Percentiles rank a stretch among this genome's conserved stretches.
Evolutionary conservation across 1,140 invertebrate genomes (phyloP).

Genomic region (Heliothis subflexa): DNA sequence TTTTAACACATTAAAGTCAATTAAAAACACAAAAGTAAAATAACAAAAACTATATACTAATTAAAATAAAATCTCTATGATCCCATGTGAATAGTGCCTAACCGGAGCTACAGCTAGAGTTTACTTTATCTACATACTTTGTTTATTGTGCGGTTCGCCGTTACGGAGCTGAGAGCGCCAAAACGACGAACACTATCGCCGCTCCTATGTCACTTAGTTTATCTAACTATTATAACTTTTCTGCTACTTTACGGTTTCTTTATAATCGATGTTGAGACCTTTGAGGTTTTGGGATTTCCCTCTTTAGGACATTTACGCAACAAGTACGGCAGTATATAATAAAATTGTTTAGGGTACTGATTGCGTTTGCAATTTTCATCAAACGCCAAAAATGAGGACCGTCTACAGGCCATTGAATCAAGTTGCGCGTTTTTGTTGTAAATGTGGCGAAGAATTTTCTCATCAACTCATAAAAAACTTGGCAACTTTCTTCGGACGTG

Average conservation of each 20-base stretch:
- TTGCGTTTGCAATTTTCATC: too few relatives aligned
- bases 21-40: not conserved
- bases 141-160: slow-evolving; percentile 52
- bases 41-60: not conserved
- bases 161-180: slow-evolving; percentile 41
- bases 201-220: slow-evolving; percentile 35
- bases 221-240: slow-evolving; percentile 35
- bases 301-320: too few relatives aligned
- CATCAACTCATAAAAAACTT: too few relatives aligned
- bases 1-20: too few relatives aligned
- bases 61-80: not conserved
- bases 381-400: too few relatives aligned
- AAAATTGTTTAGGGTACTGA: too few relatives aligned
- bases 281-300: not conserved
- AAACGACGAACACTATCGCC: slow-evolving; percentile 31
- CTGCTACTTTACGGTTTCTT: not conserved
- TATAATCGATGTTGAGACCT: not conserved
- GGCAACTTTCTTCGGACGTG: too few relatives aligned
- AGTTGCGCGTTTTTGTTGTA: too few relatives aligned
- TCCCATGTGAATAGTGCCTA: slow-evolving; percentile 31
- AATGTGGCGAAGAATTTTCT: too few relatives aligned
- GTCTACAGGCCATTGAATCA: too few relatives aligned
- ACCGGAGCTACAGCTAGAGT: slow-evolving; percentile 7
- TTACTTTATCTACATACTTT: slow-evolving; percentile 53
- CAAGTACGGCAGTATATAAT: too few relatives aligned